Percentiles rank a stretch among this genome's conserved stretches.
phyloP scores from a whole-genome alignment of 2,888 invertebrate species.

The Drosophila nigritarsus region DNA sequence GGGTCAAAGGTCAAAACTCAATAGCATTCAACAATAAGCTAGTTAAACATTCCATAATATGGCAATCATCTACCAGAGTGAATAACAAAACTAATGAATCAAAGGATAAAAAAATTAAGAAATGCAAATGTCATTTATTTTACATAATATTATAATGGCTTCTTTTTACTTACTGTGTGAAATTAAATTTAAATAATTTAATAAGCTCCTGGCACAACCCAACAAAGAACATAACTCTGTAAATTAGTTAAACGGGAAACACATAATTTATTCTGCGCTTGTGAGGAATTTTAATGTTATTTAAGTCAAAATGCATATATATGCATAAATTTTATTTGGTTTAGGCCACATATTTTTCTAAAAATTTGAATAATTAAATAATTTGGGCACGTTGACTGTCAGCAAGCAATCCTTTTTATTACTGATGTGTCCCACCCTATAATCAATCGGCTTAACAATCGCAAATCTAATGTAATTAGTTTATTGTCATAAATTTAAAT shows the following conservation, averaged over 20 bases:
- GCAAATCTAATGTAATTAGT: not conserved
- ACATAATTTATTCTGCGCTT: conserved; percentile 37
- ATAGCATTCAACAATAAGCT: conserved; percentile 55
- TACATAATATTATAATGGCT: conserved; percentile 18
- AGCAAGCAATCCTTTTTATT: not conserved
- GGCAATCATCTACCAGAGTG: conserved; percentile 23
- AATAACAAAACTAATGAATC: conserved; percentile 18
- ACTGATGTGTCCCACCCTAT: not conserved
- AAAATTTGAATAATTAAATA: not conserved
- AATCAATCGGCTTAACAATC: not conserved
- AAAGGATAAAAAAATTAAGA: conserved; percentile 12
- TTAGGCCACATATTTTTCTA: not conserved
- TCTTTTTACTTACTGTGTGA: conserved; percentile 59
- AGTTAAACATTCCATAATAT: conserved; percentile 61
- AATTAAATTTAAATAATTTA: conserved; percentile 70
- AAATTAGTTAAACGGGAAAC: conserved; percentile 43
- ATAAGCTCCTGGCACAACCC: conserved; percentile 24
- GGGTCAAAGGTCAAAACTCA: conserved; percentile 38
- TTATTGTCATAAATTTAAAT: not conserved
- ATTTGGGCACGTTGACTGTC: not conserved
- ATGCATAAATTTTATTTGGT: not conserved
- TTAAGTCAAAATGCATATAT: not conserved
- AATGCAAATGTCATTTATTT: not conserved
- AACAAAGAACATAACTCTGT: conserved; percentile 40
- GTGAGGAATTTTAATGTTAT: not conserved